These are phyloP conservation scores for Nasua narica DNA, from an alignment of 2,797 vertebrate species.

Conservation along the genomic window DNA sequence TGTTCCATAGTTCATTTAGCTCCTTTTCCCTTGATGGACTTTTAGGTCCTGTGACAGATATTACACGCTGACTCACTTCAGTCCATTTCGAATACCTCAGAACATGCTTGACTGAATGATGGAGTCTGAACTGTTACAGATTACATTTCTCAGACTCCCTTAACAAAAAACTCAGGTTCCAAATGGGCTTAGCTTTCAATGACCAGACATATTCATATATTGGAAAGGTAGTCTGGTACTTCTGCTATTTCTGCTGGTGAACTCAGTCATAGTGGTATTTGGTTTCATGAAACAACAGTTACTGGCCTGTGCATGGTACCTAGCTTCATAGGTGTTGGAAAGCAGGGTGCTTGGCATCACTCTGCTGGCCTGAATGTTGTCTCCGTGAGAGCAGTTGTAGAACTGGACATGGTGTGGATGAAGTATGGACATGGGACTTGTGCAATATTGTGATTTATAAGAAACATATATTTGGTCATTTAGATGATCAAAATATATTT, in stretches of 20 bases:
- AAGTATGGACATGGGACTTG: background rate
- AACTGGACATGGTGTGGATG: background rate
- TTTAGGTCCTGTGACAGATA: background rate
- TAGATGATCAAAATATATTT: background rate
- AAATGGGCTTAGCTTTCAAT: background rate
- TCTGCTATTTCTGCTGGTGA: background rate
- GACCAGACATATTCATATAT: background rate
- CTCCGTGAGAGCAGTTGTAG: background rate
- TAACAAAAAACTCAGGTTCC: background rate
- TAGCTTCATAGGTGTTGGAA: background rate
- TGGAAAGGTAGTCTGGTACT: background rate
- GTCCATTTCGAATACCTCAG: background rate
- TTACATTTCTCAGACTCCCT: background rate
- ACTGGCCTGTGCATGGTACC: background rate
- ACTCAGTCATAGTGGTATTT: background rate
- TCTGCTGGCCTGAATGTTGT: background rate
- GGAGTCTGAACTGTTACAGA: background rate
- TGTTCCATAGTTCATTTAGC: background rate
- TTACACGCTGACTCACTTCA: background rate
- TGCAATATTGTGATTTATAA: background rate
- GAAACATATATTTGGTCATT: background rate
- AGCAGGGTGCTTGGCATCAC: background rate
- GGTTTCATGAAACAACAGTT: background rate
- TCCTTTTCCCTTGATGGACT: background rate
- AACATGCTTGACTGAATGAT: background rate